Evolutionary conservation across 2,888 invertebrate genomes (phyloP).

Genomic region (Synanthedon myopaeformis): DNA sequence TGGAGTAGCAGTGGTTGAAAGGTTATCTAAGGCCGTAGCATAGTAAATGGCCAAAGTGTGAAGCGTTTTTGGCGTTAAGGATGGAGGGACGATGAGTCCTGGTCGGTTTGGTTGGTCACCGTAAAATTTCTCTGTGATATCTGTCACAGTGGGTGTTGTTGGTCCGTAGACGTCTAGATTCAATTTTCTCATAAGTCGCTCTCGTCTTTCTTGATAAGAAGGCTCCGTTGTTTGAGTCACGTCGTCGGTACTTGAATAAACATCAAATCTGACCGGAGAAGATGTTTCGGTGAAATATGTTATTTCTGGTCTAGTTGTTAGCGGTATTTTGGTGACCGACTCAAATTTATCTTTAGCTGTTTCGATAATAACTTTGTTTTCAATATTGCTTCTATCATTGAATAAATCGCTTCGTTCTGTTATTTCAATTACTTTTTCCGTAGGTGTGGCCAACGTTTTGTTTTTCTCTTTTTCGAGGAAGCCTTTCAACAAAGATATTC

Average conservation of each 20-base stretch:
- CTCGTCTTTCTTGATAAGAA: conserved; percentile 74
- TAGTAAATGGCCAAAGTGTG: conserved; percentile 85
- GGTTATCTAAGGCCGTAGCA: conserved; percentile 75
- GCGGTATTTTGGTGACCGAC: conserved; percentile 54
- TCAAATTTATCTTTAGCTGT: conserved; percentile 40
- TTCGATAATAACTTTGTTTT: conserved; percentile 27
- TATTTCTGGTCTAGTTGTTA: conserved; percentile 30
- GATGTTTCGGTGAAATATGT: conserved; percentile 26
- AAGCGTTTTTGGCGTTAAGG: conserved; percentile 81
- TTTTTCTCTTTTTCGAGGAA: conserved; percentile 54
- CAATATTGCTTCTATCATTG: conserved; percentile 15
- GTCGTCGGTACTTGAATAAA: conserved; percentile 28
- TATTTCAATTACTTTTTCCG: conserved; percentile 34
- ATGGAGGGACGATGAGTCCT: conserved; percentile 78
- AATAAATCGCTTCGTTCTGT: conserved; percentile 29
- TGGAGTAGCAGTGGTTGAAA: conserved; percentile 49
- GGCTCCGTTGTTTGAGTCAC: conserved; percentile 38
- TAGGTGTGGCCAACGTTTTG: conserved; percentile 25
- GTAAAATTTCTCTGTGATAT: conserved; percentile 54
- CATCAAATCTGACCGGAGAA: conserved; percentile 33
- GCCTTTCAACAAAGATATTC: conserved; percentile 47
- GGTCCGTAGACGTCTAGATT: conserved; percentile 63
- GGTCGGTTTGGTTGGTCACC: conserved; percentile 61
- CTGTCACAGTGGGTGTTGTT: conserved; percentile 47
- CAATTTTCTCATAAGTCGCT: conserved; percentile 78